A percentile compares a stretch with the other conserved stretches of the same genome.
Evolutionary conservation across 2,113 vertebrate genomes (phyloP).

Genomic region (Hystrix brachyura): DNA sequence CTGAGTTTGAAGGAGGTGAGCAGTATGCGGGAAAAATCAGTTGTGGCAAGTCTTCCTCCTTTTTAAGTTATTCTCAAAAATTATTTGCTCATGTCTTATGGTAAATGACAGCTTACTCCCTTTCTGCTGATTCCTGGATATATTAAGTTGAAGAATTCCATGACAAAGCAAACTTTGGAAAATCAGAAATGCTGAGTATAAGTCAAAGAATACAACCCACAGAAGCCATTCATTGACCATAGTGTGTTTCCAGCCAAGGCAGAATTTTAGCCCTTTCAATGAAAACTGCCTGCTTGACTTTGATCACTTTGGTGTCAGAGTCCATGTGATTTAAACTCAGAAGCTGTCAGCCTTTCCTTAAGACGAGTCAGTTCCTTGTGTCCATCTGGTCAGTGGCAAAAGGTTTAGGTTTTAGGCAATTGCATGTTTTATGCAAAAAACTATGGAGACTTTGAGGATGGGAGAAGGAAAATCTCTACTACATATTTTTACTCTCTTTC

Average conservation of each 20-base stretch:
- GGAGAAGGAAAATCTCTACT: background rate
- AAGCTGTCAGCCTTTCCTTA: background rate
- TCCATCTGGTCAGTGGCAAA: background rate
- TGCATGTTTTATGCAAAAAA: background rate
- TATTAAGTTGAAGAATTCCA: background rate
- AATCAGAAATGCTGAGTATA: slow-evolving; percentile 55
- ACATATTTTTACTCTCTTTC: background rate
- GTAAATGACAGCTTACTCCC: background rate
- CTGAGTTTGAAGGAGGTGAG: background rate
- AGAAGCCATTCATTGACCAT: background rate
- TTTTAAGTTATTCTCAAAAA: background rate
- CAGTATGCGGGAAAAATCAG: background rate
- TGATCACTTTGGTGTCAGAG: background rate
- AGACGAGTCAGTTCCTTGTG: background rate
- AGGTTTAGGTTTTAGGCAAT: slow-evolving; percentile 15
- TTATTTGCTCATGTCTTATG: background rate
- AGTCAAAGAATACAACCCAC: background rate
- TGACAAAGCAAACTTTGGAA: slow-evolving; percentile 35
- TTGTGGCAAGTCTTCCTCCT: background rate
- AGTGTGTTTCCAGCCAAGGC: background rate
- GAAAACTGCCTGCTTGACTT: background rate
- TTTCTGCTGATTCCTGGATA: background rate
- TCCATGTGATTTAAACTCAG: background rate
- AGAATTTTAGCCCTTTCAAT: background rate
- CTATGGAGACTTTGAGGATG: background rate